Evolutionary conservation across 2,113 vertebrate genomes (phyloP).

Genomic region (Dromas ardeola): DNA sequence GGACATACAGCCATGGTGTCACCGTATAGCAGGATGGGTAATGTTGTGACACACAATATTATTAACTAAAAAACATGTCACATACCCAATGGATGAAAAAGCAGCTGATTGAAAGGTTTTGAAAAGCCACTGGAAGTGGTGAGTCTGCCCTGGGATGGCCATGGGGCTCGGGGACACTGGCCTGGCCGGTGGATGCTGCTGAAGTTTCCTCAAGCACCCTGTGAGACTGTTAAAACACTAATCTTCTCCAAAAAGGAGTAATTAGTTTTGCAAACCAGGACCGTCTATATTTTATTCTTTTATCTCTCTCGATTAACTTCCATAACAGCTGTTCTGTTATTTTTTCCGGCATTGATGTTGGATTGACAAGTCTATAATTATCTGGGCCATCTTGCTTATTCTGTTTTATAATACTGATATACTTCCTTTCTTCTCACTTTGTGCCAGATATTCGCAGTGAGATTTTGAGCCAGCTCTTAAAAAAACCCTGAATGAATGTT

Average conservation of each 20-base stretch:
- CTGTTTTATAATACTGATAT: not conserved
- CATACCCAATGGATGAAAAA: not conserved
- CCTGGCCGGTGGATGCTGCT: rapidly evolving
- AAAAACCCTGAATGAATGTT: not conserved
- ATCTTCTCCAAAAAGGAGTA: not conserved
- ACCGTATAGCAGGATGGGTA: rapidly evolving
- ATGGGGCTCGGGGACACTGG: rapidly evolving
- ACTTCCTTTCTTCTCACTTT: not conserved
- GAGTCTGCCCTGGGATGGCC: not conserved
- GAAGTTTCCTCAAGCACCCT: not conserved
- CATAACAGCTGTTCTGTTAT: not conserved
- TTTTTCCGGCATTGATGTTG: not conserved
- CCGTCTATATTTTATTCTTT: not conserved
- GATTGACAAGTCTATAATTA: not conserved
- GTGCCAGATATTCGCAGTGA: not conserved
- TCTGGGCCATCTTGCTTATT: not conserved
- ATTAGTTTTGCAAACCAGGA: not conserved
- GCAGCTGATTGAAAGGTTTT: not conserved
- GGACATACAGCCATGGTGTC: not conserved
- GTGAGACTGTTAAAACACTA: not conserved
- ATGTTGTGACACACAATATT: rapidly evolving
- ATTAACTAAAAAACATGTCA: not conserved
- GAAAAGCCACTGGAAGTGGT: rapidly evolving
- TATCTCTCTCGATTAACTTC: constrained; percentile 1
- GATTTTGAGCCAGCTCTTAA: not conserved